Base-by-base conservation (phyloP, 2,888 invertebrate species). In the Eupithecia abbreviata region DNA sequence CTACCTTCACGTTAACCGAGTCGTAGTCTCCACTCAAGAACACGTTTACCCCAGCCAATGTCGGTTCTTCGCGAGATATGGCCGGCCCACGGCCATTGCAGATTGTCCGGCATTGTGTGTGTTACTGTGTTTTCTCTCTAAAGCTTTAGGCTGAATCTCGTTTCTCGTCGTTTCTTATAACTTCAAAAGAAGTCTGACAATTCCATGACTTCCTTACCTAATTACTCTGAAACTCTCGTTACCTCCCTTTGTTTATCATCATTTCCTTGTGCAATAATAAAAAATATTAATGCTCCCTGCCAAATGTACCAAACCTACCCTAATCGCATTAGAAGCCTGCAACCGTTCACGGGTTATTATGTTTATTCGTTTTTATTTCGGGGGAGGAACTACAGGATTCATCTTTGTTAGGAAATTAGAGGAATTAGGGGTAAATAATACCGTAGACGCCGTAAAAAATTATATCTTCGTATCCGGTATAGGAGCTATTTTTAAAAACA, bases 331-430 rank as follows among this genome's bases (percentile, higher is more conserved):
- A 93, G 87, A 86, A 85, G 91, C 86, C 92, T 92, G 93, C 89
- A 88, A 89, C 86, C 85, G 90, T 93, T 93, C 91, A 93, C 92
- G 93, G 92, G 88, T 89, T 93, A 92, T 94, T 93, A 92, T 93
- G 88, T 87, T 90, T 88, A 90, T 91, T 84, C 90, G 89, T 91
- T 92, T 93, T 91, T 92, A 91, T 91, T 87, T 86, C 80, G 85
- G 89, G 78, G 91, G 90, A 87, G 81, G 79, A 67, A 81, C 82
- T 84, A 81, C 86, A 88, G 89, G 90, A 91, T 90, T 90, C 66
- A 65, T 66, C 69, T 58, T 51, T 51, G 58, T 62, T 73, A 58
- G 55, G 65, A 70, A 74, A 76, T 78, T 78, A 78, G 76, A 76
- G 7, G 72, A 67, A 69, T 76, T 73, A 51, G 62, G 71, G 49